A percentile compares a stretch with the other conserved stretches of the same genome.
phyloP scores from a whole-genome alignment of 2,888 invertebrate genomes.

The Chrysopilus asiliformis region DNA sequence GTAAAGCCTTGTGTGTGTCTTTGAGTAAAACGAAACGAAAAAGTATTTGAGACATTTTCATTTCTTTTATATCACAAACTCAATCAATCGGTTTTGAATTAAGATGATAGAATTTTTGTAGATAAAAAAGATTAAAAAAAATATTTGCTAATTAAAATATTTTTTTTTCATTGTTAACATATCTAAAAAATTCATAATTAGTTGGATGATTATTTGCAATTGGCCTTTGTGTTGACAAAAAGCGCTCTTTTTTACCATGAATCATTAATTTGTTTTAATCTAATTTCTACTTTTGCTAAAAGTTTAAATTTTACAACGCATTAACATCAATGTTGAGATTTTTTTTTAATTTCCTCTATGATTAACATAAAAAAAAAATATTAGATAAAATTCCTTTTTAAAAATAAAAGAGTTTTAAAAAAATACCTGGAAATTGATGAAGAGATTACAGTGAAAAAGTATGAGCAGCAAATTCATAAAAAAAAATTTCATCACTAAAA shows the following conservation, averaged over 20 bases:
- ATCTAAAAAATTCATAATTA: conserved; percentile 15
- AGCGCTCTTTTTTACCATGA: conserved; percentile 34
- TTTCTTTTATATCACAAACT: not conserved
- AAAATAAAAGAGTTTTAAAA: too few relatives aligned
- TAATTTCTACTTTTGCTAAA: too few relatives aligned
- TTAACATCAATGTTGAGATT: too few relatives aligned
- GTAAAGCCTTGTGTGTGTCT: not conserved
- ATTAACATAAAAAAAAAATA: too few relatives aligned
- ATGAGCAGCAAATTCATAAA: conserved; percentile 13
- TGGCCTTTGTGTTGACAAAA: conserved; percentile 39
- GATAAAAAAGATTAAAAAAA: not conserved
- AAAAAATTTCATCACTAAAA: too few relatives aligned
- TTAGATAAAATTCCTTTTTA: too few relatives aligned
- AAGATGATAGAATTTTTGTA: not conserved
- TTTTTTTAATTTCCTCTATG: too few relatives aligned
- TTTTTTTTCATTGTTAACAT: not conserved
- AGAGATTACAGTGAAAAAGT: conserved; percentile 14
- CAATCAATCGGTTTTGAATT: not conserved
- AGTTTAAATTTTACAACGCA: too few relatives aligned
- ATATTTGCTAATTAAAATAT: not conserved
- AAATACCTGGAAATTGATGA: conserved; percentile 11
- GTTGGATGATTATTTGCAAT: conserved; percentile 38
- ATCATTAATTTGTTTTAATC: too few relatives aligned
- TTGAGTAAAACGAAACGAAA: not conserved
- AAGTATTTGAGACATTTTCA: not conserved